Conservation (phyloP, 2,113 vertebrate species). For the Circaetus gallicus region DNA sequence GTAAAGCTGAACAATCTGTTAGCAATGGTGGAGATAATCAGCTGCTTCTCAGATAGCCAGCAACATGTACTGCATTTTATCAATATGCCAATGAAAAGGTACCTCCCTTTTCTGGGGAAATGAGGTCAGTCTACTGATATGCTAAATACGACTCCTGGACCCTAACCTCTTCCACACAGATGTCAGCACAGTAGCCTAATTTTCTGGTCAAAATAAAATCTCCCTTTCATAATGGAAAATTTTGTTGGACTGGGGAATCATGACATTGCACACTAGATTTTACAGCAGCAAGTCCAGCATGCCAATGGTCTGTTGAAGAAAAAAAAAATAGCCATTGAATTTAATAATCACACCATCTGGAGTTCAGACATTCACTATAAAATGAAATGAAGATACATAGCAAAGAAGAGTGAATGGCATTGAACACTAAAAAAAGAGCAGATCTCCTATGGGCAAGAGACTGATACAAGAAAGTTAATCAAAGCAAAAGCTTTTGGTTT, state of each 20-base stretch:
- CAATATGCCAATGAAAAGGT: background rate
- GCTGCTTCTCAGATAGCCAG: background rate
- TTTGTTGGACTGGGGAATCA: background rate
- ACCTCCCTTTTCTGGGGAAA: background rate
- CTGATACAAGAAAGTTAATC: background rate
- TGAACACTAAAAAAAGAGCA: background rate
- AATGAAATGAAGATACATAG: background rate
- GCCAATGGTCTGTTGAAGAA: background rate
- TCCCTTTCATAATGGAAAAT: background rate
- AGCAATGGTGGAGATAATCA: background rate
- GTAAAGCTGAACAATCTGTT: background rate
- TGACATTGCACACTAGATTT: background rate
- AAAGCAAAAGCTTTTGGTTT: background rate
- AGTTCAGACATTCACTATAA: background rate
- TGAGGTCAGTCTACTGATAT: background rate
- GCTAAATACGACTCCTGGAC: background rate
- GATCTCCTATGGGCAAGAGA: background rate
- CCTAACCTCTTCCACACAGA: background rate
- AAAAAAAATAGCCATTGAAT: background rate
- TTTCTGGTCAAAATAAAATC: background rate
- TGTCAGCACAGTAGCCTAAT: background rate
- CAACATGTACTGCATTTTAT: background rate
- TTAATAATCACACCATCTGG: slow-evolving; percentile 13
- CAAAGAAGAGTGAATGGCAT: background rate
- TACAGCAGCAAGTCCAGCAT: background rate